phyloP scores from a whole-genome alignment of 2,113 vertebrate species.

The Perca fluviatilis region DNA sequence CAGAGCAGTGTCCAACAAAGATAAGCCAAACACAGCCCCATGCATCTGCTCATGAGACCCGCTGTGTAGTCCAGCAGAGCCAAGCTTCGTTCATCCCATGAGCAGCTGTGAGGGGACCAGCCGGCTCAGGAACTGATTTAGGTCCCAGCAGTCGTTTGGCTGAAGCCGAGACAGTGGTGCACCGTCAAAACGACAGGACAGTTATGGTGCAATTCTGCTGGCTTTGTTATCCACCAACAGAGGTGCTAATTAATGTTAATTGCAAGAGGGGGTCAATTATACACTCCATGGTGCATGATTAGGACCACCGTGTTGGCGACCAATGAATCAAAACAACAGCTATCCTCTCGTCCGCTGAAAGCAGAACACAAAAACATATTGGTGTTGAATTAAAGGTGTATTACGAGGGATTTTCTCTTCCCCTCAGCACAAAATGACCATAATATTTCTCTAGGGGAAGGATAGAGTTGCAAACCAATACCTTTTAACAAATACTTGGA shows the following conservation, averaged over 20 bases:
- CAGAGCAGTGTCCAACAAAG: conserved; percentile 38
- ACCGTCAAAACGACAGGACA: conserved; percentile 49
- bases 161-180: conserved; percentile 52
- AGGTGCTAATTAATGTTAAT: conserved; percentile 81
- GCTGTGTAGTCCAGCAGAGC: conserved; percentile 47
- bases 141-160: conserved; percentile 56
- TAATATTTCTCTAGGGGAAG: conserved; percentile 19
- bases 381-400: conserved; percentile 48
- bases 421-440: conserved; percentile 6
- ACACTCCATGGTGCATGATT: conserved; percentile 70
- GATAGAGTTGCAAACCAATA: neutral
- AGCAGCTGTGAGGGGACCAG: conserved; percentile 49
- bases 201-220: conserved; percentile 63
- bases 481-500: conserved; percentile 23
- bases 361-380: conserved; percentile 16
- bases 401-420: conserved; percentile 22
- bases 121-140: conserved; percentile 40
- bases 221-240: conserved; percentile 68
- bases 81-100: conserved; percentile 34
- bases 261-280: conserved; percentile 74
- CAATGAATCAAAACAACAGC: conserved; percentile 70
- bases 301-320: conserved; percentile 59
- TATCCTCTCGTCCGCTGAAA: conserved; percentile 24
- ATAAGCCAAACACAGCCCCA: conserved; percentile 48
- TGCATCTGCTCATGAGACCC: conserved; percentile 48